phyloP scores from a whole-genome alignment of 1,140 invertebrate genomes.

The Drosophila hydei region DNA sequence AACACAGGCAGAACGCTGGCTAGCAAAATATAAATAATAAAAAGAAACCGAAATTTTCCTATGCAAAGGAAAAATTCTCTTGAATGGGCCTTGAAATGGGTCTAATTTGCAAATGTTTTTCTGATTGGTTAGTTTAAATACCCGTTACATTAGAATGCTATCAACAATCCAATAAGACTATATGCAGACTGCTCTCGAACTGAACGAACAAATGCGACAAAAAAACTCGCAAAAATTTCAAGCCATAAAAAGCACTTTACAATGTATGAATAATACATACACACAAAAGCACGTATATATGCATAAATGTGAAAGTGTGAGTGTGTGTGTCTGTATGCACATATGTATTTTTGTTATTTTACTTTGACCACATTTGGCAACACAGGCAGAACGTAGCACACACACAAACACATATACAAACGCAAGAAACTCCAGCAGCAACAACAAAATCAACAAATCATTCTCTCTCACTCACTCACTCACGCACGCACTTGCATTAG shows the following conservation, averaged over 20 bases:
- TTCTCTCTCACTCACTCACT: constrained; percentile 41
- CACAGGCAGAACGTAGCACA: constrained; percentile 57
- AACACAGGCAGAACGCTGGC: constrained; percentile 67
- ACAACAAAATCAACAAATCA: constrained; percentile 23
- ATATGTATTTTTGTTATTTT: constrained; percentile 63
- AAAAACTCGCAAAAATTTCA: constrained; percentile 49
- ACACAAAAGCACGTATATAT: constrained; percentile 20
- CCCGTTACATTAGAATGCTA: neutral
- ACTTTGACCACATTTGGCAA: constrained; percentile 79
- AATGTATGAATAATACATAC: constrained; percentile 24
- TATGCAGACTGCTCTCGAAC: constrained; percentile 14
- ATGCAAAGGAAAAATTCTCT: constrained; percentile 25
- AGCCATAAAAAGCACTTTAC: constrained; percentile 78
- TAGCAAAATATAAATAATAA: constrained; percentile 78
- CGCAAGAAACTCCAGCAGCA: constrained; percentile 41
- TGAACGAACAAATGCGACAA: constrained; percentile 33
- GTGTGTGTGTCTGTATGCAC: constrained; percentile 19
- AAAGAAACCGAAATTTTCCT: constrained; percentile 31
- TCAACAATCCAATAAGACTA: constrained; percentile 20
- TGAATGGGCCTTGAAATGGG: constrained; percentile 47
- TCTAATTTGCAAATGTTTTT: constrained; percentile 55
- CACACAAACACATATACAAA: constrained; percentile 46
- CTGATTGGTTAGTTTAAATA: neutral
- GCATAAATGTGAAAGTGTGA: constrained; percentile 9
- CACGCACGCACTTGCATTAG: constrained; percentile 62